Evolutionary conservation across 2,888 invertebrate genomes (phyloP).

Genomic region (Geotrupes spiniger): DNA sequence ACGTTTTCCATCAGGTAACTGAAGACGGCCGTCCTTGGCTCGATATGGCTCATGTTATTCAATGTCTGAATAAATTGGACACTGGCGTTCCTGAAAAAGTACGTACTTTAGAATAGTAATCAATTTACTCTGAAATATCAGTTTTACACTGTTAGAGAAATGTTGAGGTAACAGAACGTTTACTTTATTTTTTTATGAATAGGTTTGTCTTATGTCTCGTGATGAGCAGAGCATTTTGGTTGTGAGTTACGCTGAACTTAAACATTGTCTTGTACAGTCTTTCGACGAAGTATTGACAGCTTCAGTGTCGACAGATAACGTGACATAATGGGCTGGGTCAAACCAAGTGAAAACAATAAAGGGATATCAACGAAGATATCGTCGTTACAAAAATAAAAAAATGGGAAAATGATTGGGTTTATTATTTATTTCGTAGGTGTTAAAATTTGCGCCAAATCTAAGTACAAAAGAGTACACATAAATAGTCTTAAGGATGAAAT

Average conservation of each 20-base stretch:
- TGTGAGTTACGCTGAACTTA: conserved; percentile 92
- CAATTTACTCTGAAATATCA: neutral
- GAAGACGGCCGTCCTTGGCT: conserved; percentile 93
- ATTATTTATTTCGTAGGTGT: conserved; percentile 25
- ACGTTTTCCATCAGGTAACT: conserved; percentile 93
- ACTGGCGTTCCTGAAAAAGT: conserved; percentile 79
- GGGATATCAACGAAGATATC: conserved; percentile 20
- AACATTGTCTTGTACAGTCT: conserved; percentile 90
- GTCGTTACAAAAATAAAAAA: conserved; percentile 3
- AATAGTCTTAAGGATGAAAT: conserved; percentile 1
- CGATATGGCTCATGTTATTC: conserved; percentile 92
- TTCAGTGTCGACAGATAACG: conserved; percentile 45
- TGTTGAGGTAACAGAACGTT: neutral
- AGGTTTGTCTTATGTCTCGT: conserved; percentile 93
- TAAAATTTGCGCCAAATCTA: conserved; percentile 29
- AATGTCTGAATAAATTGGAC: conserved; percentile 91
- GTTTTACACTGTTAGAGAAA: neutral
- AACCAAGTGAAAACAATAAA: conserved; percentile 9
- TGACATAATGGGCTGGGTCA: conserved; percentile 26
- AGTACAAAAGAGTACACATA: conserved; percentile 25
- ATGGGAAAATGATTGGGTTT: conserved; percentile 34
- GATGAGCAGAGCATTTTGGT: conserved; percentile 96
- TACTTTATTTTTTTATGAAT: conserved; percentile 32
- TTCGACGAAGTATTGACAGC: conserved; percentile 77
- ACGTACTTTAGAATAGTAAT: conserved; percentile 24